phyloP scores from a whole-genome alignment of 2,888 invertebrate genomes.

The Anthrax anthrax region DNA sequence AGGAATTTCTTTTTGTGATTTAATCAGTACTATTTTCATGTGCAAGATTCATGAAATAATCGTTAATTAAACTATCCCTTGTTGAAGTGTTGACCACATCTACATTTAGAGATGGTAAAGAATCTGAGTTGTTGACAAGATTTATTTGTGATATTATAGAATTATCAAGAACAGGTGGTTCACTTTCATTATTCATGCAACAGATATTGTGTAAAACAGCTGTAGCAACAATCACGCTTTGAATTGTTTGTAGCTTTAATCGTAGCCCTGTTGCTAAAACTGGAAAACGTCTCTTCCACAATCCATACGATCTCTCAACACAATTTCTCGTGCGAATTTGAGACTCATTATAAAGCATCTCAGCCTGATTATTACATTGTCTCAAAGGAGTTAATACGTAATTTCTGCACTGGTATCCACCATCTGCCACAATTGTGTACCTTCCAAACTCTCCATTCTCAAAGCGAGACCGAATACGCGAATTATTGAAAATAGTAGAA shows the following conservation, averaged over 20 bases:
- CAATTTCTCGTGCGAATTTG: slow-evolving; percentile 7
- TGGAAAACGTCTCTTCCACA: slow-evolving; percentile 10
- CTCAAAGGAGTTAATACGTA: slow-evolving; percentile 2
- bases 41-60: background rate
- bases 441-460: background rate
- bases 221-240: slow-evolving; percentile 9
- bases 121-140: background rate
- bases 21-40: too few relatives aligned
- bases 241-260: slow-evolving; percentile 6
- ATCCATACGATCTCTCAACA: slow-evolving; percentile 8
- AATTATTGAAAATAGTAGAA: background rate
- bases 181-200: slow-evolving; percentile 1
- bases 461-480: background rate
- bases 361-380: background rate
- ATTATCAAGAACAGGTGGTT: background rate
- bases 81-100: background rate
- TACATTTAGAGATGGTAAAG: background rate
- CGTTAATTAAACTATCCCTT: background rate
- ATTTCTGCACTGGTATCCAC: background rate
- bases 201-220: slow-evolving; percentile 9
- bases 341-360: slow-evolving; percentile 4
- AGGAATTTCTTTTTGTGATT: too few relatives aligned
- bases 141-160: too few relatives aligned
- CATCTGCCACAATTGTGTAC: slow-evolving; percentile 1
- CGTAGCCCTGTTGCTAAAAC: slow-evolving; percentile 8